Base-by-base conservation (phyloP, 2,797 vertebrate genomes). In the Gadopsis marmoratus region DNA sequence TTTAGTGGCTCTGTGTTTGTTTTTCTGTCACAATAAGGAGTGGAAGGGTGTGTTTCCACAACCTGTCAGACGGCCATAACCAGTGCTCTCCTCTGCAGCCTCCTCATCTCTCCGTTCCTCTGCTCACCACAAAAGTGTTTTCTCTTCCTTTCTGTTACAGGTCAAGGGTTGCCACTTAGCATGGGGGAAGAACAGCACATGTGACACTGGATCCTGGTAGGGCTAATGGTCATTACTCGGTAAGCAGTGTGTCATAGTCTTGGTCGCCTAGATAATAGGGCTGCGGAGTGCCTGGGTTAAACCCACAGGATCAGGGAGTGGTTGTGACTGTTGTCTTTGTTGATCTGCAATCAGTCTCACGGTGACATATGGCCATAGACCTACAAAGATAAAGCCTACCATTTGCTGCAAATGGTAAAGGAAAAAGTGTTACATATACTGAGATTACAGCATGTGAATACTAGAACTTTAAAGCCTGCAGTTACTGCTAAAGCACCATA, bases 31-130 rank as follows among this genome's bases (percentile, higher is more conserved):
- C 77, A 71, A 70, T 48, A 55, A 88, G 85, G 82, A 91, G 89
- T 86, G 87, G 89, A 91, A 76, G 83, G 90, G 82, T 78, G 86
- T 93, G 92, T 94, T 93, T 92, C 90, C 91, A 93, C 86, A 94
- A 94, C 91, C 91, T 89, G 93, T 90, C 89, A 90, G 86, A 69
- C 86, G 21, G 79, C 90, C 86, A 77, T 93, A 87, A 83, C 72
- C 21, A 7, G 62, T 5, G 43, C 69, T 79, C 74, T 76, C 61
- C 72, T 83, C 74, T 56, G 81, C 74, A 75, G 74, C 72, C 78
- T 85, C 84, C 81, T 85, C 89, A 73, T 85, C 80, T 79, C 90
- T 58, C 47, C 41, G 62, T 82, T 88, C 75, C 55, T 86, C 85
- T 72, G 85, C 88, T 89, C 88, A 51, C 72, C 82, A 86, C 91